Conservation (phyloP, 2,888 invertebrate genomes). For the Plemyria rubiginata region DNA sequence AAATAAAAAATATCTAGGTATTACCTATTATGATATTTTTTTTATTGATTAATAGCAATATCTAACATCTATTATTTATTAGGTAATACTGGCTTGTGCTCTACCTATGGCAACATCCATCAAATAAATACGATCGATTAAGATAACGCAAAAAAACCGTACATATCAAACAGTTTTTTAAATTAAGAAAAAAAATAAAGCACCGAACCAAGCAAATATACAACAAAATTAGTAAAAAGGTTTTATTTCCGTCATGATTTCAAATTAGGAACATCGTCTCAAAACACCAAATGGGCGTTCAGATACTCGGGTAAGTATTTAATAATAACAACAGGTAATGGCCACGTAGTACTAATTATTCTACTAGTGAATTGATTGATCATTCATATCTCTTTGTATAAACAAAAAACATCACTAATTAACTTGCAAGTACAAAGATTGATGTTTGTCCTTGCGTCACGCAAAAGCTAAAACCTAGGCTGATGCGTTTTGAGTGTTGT, state of each 20-base stretch:
- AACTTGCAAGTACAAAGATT: constrained; percentile 33
- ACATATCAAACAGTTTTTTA: no score
- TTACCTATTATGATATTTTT: no score
- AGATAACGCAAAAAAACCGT: no score
- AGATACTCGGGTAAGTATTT: constrained; percentile 5
- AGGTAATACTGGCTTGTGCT: no score
- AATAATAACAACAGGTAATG: constrained; percentile 3
- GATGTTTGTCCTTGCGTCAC: constrained; percentile 46
- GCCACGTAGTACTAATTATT: constrained; percentile 9
- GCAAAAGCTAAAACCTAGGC: constrained; percentile 34
- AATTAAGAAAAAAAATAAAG: no score
- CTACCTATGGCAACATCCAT: no score
- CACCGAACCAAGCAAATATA: no score
- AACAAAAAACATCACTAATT: constrained; percentile 42
- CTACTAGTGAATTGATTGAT: constrained; percentile 13
- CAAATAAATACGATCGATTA: no score
- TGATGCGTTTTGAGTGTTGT: constrained; percentile 10
- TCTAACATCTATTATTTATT: no score
- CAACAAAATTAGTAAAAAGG: no score
- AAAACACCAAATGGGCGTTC: constrained; percentile 6
- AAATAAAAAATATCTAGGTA: no score
- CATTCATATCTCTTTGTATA: constrained; percentile 25
- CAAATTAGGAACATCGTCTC: background rate
- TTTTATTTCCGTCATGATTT: background rate
- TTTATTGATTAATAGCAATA: no score